Evolutionary conservation across 2,888 invertebrate species (phyloP), one percentile per base, ranked within the genome.

Genomic region (Gortyna flavago): DNA sequence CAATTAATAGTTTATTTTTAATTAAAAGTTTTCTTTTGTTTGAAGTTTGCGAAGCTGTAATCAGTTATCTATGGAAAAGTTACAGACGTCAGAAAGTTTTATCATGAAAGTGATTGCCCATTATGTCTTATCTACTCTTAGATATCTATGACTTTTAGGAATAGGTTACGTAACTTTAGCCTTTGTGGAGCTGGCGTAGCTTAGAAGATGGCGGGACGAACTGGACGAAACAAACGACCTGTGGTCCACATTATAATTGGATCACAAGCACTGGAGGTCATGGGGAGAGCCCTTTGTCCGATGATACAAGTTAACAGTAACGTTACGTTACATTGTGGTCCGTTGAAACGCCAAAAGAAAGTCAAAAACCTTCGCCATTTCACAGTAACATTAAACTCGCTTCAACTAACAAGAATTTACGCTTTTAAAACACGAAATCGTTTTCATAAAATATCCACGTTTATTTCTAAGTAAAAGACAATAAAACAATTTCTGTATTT

Each of bases 401-500:
- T 69, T 48, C 64, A 57, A 75, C 32, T 54, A 71, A 77, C 72
- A 79, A 41, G 38, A 77, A 67, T 54, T 25, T n/a, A n/a, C 25
- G 11, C n/a, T 74, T 51, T 80, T 72, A 65, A 80, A 62, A 72
- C 38, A 44, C 18, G 1, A 79, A 79, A 75, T 41, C 61, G 21
- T 64, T 72, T 64, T 73, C 73, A 73, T 77, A 64, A 65, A 80
- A 73, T 35, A 74, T 51, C 48, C 38, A 71, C 54, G 48, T 76
- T 66, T 72, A 51, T 35, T 35, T 73, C 29, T 35, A 67, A 78
- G 64, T 78, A 51, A 74, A 70, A 66, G 65, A 79, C 79, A 76
- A 70, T 74, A 64, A 77, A 85, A 79, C 57, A 77, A 67, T 85
- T 82, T 72, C 85, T 79, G 29, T 29, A 74, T 83, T 85, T 64